Evolutionary conservation across 1,140 invertebrate genomes (phyloP).

Genomic region (Cydia pomonella): DNA sequence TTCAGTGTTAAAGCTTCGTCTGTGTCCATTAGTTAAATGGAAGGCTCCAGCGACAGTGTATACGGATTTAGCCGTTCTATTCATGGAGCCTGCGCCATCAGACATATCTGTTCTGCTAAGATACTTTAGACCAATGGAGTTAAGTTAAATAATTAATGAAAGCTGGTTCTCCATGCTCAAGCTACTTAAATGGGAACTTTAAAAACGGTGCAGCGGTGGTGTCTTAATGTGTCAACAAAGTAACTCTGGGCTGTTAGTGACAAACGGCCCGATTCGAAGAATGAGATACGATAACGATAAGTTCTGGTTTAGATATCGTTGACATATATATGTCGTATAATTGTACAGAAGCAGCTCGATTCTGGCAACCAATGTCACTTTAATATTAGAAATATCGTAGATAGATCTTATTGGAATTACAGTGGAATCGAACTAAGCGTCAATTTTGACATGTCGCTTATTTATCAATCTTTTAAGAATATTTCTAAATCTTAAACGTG

Average conservation of each 20-base stretch:
- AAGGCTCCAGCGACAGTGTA: slow-evolving; percentile 50
- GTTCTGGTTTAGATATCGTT: too few species aligned
- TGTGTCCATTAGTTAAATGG: slow-evolving; percentile 72
- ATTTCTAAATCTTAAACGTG: too few species aligned
- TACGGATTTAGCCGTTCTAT: slow-evolving; percentile 67
- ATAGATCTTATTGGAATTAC: too few species aligned
- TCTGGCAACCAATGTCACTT: too few species aligned
- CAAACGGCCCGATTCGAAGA: too few species aligned
- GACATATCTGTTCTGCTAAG: slow-evolving; percentile 40
- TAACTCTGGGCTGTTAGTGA: slow-evolving; percentile 38
- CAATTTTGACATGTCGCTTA: too few species aligned
- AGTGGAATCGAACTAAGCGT: too few species aligned
- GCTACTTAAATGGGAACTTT: neutral
- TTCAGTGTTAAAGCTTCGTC: slow-evolving; percentile 55
- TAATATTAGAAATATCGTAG: too few species aligned
- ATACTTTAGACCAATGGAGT: slow-evolving; percentile 9
- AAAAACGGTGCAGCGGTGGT: neutral
- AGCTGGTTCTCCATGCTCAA: neutral
- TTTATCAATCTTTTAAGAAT: too few species aligned
- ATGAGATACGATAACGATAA: too few species aligned
- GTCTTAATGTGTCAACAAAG: neutral
- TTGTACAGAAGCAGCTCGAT: too few species aligned
- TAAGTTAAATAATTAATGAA: slow-evolving; percentile 27
- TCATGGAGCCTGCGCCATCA: slow-evolving; percentile 46
- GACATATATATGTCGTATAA: too few species aligned